Evolutionary conservation across 2,888 invertebrate genomes (phyloP).

Genomic region (Meliscaeva auricollis): DNA sequence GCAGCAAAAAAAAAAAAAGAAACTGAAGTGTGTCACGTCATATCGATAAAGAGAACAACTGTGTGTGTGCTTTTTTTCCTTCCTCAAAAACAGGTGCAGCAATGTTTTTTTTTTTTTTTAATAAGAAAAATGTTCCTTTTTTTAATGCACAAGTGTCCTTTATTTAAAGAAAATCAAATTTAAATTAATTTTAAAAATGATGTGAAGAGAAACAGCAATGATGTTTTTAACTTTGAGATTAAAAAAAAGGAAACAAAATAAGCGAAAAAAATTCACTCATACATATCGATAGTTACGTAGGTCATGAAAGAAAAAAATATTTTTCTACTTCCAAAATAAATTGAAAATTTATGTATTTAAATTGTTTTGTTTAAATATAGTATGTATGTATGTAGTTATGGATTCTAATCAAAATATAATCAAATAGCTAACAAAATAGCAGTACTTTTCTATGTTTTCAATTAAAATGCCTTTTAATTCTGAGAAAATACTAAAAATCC

Average conservation of each 20-base stretch:
- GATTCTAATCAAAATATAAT: too few species aligned
- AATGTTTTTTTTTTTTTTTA: slow-evolving; percentile 19
- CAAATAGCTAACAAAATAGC: too few species aligned
- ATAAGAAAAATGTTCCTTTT: not conserved
- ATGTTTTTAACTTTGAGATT: slow-evolving; percentile 43
- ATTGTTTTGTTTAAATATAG: not conserved
- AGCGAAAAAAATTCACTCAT: slow-evolving; percentile 28
- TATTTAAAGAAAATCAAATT: slow-evolving; percentile 4
- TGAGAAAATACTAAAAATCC: slow-evolving; percentile 27
- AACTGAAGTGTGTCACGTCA: slow-evolving; percentile 62
- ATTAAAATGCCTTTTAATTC: not conserved
- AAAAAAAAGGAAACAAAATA: not conserved
- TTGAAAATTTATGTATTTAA: not conserved
- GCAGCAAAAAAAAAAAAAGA: slow-evolving; percentile 18
- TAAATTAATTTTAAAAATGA: not conserved
- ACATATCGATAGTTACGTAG: slow-evolving; percentile 74
- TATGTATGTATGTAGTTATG: not conserved
- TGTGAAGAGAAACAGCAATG: not conserved
- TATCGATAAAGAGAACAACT: slow-evolving; percentile 35
- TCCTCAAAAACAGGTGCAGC: slow-evolving; percentile 69
- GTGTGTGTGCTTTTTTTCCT: slow-evolving; percentile 43
- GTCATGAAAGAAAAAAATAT: slow-evolving; percentile 60
- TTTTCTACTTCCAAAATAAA: slow-evolving; percentile 7
- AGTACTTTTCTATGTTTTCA: not conserved
- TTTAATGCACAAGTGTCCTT: not conserved